Percentiles rank a stretch among this genome's conserved stretches.
Evolutionary conservation across 2,888 invertebrate genomes (phyloP).

Genomic region (Malacosoma neustria): DNA sequence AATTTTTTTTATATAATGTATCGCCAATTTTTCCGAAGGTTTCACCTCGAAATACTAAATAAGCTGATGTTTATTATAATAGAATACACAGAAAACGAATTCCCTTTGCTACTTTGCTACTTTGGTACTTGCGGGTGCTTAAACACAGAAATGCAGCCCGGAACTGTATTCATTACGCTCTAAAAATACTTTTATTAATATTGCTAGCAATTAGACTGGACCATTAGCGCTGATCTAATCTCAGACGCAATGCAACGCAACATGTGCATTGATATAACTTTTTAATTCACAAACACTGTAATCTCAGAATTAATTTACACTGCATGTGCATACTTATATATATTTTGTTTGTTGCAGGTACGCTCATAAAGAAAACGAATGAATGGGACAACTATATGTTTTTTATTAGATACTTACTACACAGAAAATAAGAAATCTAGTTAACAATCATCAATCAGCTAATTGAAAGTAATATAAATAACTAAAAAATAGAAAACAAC

Average conservation of each 20-base stretch:
- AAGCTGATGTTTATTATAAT: too few species aligned
- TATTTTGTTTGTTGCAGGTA: background rate
- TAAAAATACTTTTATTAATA: slow-evolving; percentile 36
- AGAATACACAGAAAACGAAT: too few species aligned
- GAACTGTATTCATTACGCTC: slow-evolving; percentile 16
- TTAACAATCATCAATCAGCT: too few species aligned
- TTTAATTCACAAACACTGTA: slow-evolving; percentile 25
- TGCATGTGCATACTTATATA: background rate
- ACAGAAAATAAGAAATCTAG: too few species aligned
- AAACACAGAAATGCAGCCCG: slow-evolving; percentile 4
- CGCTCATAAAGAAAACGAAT: slow-evolving; percentile 1
- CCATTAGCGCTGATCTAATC: slow-evolving; percentile 45
- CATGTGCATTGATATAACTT: slow-evolving; percentile 28
- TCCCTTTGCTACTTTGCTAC: too few species aligned
- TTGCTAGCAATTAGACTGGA: slow-evolving; percentile 35
- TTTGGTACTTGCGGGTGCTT: too few species aligned
- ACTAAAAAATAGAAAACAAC: too few species aligned
- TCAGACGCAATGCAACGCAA: slow-evolving; percentile 12
- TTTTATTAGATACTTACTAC: background rate
- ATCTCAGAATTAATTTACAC: slow-evolving; percentile 4
- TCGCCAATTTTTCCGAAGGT: too few species aligned
- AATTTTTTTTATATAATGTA: too few species aligned
- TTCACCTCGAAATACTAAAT: too few species aligned
- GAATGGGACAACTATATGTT: background rate
- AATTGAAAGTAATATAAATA: too few species aligned